A percentile compares a stretch with the other conserved stretches of the same genome.
phyloP scores from a whole-genome alignment of 2,113 vertebrate species.

The Rhadina sibilatrix region DNA sequence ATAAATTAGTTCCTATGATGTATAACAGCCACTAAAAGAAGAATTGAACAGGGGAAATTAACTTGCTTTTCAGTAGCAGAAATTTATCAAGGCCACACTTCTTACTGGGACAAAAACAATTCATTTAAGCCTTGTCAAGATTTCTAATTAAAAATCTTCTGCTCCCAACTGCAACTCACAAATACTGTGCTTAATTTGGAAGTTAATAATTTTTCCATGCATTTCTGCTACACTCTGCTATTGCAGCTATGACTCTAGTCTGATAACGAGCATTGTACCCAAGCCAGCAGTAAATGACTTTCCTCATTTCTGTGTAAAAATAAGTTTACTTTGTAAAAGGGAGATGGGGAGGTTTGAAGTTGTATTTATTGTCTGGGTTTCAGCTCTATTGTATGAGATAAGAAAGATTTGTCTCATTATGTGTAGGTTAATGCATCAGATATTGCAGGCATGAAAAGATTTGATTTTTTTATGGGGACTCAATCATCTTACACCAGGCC shows the following conservation, averaged over 20 bases:
- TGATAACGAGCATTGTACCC: background rate
- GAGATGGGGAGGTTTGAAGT: background rate
- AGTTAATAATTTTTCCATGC: constrained; percentile 21
- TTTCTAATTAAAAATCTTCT: constrained; percentile 53
- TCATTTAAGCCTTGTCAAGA: constrained; percentile 37
- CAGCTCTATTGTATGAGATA: background rate
- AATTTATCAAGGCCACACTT: constrained; percentile 46
- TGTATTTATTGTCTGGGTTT: background rate
- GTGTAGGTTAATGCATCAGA: background rate
- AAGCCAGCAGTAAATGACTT: background rate
- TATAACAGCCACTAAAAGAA: constrained; percentile 43
- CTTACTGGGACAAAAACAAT: constrained; percentile 44
- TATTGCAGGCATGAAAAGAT: background rate
- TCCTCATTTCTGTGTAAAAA: background rate
- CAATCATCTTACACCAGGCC: background rate
- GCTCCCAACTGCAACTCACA: constrained; percentile 10
- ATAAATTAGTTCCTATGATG: constrained; percentile 51
- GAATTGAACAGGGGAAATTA: constrained; percentile 49
- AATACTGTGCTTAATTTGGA: constrained; percentile 45
- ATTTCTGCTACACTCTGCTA: background rate
- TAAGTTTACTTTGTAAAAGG: background rate
- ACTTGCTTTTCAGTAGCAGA: constrained; percentile 44
- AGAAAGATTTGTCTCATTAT: background rate
- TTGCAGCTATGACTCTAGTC: background rate
- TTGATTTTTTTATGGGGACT: background rate